Evolutionary conservation across 1,140 invertebrate genomes (phyloP), one percentile per base, ranked within the genome.

Genomic region (Phortica variegata): DNA sequence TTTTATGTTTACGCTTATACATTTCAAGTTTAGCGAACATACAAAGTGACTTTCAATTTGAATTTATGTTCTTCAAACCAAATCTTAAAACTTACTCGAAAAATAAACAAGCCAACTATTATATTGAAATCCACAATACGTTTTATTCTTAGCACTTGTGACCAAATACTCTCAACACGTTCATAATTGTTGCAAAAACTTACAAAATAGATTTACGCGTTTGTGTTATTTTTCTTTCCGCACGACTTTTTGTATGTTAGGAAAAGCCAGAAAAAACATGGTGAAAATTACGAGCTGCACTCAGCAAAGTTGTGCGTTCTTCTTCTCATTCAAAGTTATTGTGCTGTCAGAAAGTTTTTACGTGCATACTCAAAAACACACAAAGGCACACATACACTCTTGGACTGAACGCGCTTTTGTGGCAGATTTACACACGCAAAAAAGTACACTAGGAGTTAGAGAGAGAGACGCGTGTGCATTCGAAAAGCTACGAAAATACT

Each of bases 271-370:
- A 26, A 26, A 26, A 26, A 26, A 26, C 5, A 26, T 26, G 23
- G 10, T 6, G 23, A 26, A 26, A 26, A 26, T 26, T 26, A 26
- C 23, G 23, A 26, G 40, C 18, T 26, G 37, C 45, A 40, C 39
- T 37, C 32, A 19, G 39, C 29, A 37, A 36, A 38, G 48, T 57
- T 58, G 62, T 56, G 47, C 56, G 62, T 57, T 62, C 43, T 56
- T 52, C 62, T 57, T 53, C n/a, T n/a, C n/a, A 58, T 68, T 60
- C 60, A 63, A 58, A 66, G 62, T 62, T 66, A 66, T 66, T 66
- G 59, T 60, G 56, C 49, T 66, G 59, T 66, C 59, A 56, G 60
- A 45, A 60, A 52, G 50, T 58, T 40, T 40, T 43, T 54, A 45
- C 40, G 49, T 52, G 47, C 57, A 69, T 63, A 60, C 62, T 49